These are phyloP conservation scores for Apteryx owenii DNA, from an alignment of 2,113 vertebrate species.

Conservation along the genomic window DNA sequence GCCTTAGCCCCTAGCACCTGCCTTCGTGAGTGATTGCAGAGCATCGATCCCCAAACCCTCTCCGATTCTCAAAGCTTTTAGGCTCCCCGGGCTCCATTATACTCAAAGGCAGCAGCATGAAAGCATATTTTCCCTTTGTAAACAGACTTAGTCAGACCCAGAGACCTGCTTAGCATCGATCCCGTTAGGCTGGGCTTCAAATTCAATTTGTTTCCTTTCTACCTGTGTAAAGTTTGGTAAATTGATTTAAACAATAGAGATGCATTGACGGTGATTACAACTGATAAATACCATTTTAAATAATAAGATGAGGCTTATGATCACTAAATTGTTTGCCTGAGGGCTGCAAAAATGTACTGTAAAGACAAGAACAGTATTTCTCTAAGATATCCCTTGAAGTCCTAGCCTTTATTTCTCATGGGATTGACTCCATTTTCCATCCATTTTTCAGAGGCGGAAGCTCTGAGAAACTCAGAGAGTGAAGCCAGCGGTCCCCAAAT, in stretches of 20 bases:
- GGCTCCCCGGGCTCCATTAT: background rate
- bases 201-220: slow-evolving; percentile 26
- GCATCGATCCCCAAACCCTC: background rate
- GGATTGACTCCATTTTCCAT: background rate
- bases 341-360: background rate
- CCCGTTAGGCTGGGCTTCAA: background rate
- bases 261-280: slow-evolving; percentile 5
- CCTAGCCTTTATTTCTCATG: slow-evolving; percentile 13
- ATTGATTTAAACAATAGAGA: slow-evolving; percentile 33
- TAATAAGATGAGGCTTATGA: background rate
- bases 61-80: slow-evolving; percentile 28
- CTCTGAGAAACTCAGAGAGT: slow-evolving; percentile 20
- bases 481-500: slow-evolving; percentile 30
- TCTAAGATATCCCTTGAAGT: background rate
- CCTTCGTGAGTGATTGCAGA: background rate
- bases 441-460: background rate
- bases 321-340: background rate
- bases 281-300: slow-evolving; percentile 27
- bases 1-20: background rate
- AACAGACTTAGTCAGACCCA: background rate
- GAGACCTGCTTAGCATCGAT: slow-evolving; percentile 16
- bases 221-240: background rate
- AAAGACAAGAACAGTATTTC: background rate
- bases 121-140: slow-evolving; percentile 31
- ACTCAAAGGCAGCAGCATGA: slow-evolving; percentile 9